A percentile compares a stretch with the other conserved stretches of the same genome.
phyloP scores from a whole-genome alignment of 2,888 invertebrate genomes.

The Standfussiana lucernea region DNA sequence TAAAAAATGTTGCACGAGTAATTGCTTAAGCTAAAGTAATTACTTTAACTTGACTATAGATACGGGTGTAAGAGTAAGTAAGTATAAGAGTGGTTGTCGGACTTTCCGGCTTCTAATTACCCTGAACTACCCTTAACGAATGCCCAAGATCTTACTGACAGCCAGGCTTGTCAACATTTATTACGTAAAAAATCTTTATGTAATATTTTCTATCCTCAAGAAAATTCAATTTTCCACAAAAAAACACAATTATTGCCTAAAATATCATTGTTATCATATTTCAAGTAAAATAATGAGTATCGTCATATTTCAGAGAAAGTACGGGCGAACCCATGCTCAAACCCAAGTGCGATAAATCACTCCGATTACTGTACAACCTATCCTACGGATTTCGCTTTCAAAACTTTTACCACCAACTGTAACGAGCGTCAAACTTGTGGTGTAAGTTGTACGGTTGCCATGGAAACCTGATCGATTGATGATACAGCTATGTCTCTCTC shows the following conservation, averaged over 20 bases:
- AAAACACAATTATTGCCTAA: slow-evolving; percentile 11
- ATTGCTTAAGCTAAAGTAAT: too few species aligned
- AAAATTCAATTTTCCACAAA: slow-evolving; percentile 10
- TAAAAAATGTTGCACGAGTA: too few species aligned
- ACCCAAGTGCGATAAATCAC: slow-evolving; percentile 52
- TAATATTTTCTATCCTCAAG: not conserved
- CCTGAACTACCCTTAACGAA: too few species aligned
- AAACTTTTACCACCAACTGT: slow-evolving; percentile 35
- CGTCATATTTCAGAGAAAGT: slow-evolving; percentile 45
- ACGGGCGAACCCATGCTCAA: slow-evolving; percentile 38
- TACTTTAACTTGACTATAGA: too few species aligned
- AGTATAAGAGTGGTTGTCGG: too few species aligned
- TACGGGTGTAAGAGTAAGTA: too few species aligned
- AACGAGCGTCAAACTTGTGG: slow-evolving; percentile 53
- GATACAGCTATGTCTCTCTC: slow-evolving; percentile 69
- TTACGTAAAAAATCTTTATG: not conserved
- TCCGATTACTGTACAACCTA: slow-evolving; percentile 41
- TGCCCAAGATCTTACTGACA: too few species aligned
- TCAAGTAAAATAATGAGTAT: slow-evolving; percentile 21
- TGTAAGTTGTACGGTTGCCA: slow-evolving; percentile 74
- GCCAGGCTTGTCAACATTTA: too few species aligned
- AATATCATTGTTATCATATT: slow-evolving; percentile 35
- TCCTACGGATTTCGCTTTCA: slow-evolving; percentile 12
- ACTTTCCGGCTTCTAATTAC: too few species aligned
- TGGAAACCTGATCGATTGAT: slow-evolving; percentile 85